phyloP scores from a whole-genome alignment of 2,113 vertebrate genomes.

The Solea senegalensis region DNA sequence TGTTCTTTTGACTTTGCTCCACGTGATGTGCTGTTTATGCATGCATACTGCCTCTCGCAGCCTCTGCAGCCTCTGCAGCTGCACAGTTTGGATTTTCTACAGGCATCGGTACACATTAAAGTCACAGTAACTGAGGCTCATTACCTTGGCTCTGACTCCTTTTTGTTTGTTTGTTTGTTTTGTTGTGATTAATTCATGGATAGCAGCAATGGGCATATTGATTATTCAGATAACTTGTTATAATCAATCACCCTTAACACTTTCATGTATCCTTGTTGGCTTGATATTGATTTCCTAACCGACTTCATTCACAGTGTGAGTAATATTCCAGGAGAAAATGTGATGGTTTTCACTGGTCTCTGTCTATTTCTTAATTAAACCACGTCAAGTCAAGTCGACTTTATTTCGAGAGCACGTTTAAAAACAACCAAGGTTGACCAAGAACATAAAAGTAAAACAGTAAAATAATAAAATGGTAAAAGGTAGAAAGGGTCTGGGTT shows the following conservation, averaged over 20 bases:
- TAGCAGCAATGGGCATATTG: slow-evolving; percentile 72
- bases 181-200: slow-evolving; percentile 77
- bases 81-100: background rate
- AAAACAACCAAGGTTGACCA: slow-evolving; percentile 2
- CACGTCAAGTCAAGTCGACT: too few relatives aligned
- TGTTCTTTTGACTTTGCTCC: slow-evolving; percentile 43
- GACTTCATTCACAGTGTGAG: slow-evolving; percentile 63
- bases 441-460: too few relatives aligned
- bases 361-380: slow-evolving; percentile 28
- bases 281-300: slow-evolving; percentile 71
- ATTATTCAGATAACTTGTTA: slow-evolving; percentile 79
- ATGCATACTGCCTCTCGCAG: slow-evolving; percentile 37
- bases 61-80: slow-evolving; percentile 30
- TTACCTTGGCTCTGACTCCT: slow-evolving; percentile 61
- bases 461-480: too few relatives aligned
- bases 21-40: slow-evolving; percentile 37
- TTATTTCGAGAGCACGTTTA: too few relatives aligned
- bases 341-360: slow-evolving; percentile 31
- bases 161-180: background rate
- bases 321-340: slow-evolving; percentile 51
- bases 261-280: slow-evolving; percentile 72
- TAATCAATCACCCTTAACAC: slow-evolving; percentile 76
- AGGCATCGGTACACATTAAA: slow-evolving; percentile 36
- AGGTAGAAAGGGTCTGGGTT: too few relatives aligned
- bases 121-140: slow-evolving; percentile 50